Evolutionary conservation across 2,113 vertebrate species (phyloP).

Genomic region (Gymnobelideus leadbeateri): DNA sequence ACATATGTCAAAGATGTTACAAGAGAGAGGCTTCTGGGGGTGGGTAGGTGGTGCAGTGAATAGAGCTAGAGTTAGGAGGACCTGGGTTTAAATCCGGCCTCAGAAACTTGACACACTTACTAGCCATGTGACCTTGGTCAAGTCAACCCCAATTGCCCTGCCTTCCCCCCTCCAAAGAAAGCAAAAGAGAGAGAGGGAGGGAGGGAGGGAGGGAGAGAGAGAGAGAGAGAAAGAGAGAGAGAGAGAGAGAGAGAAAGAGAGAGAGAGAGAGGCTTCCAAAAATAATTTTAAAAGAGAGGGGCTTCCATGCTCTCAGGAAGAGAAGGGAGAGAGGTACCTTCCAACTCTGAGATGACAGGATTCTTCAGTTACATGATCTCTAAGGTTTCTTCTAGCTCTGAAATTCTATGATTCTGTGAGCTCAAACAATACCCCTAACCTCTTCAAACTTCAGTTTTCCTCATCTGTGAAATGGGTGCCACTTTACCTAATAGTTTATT

Average conservation of each 20-base stretch:
- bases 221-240: neutral
- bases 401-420: neutral
- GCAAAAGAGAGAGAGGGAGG: too few species aligned
- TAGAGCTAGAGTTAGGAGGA: too few species aligned
- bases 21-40: neutral
- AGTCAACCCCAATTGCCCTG: too few species aligned
- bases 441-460: neutral
- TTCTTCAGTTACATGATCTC: neutral
- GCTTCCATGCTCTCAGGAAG: neutral
- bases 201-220: neutral
- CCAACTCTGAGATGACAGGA: neutral
- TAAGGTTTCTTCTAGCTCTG: neutral
- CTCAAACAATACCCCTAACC: neutral
- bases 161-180: too few species aligned
- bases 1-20: neutral
- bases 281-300: neutral
- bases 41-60: too few species aligned
- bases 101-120: too few species aligned
- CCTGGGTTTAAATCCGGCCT: too few species aligned
- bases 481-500: neutral
- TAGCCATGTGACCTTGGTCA: too few species aligned
- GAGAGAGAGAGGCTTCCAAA: neutral
- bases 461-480: neutral
- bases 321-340: neutral
- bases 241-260: neutral